Conservation (phyloP, 1,140 invertebrate genomes). For the Choristoneura fumiferana region DNA sequence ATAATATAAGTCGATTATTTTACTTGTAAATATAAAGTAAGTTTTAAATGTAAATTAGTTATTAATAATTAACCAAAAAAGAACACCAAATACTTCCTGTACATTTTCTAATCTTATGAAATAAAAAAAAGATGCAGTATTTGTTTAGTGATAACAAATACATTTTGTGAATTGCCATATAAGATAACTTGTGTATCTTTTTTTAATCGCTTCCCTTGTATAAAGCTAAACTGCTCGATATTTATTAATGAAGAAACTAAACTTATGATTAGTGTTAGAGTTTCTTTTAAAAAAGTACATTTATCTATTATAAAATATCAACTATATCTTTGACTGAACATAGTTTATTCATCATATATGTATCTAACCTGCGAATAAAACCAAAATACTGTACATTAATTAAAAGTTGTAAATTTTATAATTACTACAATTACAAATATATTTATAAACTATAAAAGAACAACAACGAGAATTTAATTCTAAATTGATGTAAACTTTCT, state of each 20-base stretch:
- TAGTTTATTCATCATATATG: constrained; percentile 41
- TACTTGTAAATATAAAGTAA: constrained; percentile 49
- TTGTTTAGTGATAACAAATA: constrained; percentile 19
- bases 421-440: constrained; percentile 24
- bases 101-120: constrained; percentile 67
- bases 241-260: constrained; percentile 19
- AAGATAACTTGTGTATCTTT: constrained; percentile 10
- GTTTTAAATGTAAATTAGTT: constrained; percentile 27
- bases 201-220: constrained; percentile 18
- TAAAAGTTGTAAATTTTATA: constrained; percentile 27
- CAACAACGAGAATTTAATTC: constrained; percentile 75
- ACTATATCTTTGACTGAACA: constrained; percentile 46
- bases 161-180: constrained; percentile 14
- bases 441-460: constrained; percentile 50
- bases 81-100: constrained; percentile 69
- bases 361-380: constrained; percentile 26
- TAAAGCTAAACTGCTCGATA: constrained; percentile 1
- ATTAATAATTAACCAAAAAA: constrained; percentile 54
- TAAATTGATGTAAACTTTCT: constrained; percentile 67
- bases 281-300: constrained; percentile 19
- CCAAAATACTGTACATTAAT: constrained; percentile 22
- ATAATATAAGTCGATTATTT: constrained; percentile 3
- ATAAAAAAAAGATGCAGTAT: constrained; percentile 45
- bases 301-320: constrained; percentile 26
- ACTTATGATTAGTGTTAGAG: constrained; percentile 36